A percentile compares a stretch with the other conserved stretches of the same genome.
phyloP scores from a whole-genome alignment of 2,113 vertebrate genomes.

The Psammodynastes pulverulentus region DNA sequence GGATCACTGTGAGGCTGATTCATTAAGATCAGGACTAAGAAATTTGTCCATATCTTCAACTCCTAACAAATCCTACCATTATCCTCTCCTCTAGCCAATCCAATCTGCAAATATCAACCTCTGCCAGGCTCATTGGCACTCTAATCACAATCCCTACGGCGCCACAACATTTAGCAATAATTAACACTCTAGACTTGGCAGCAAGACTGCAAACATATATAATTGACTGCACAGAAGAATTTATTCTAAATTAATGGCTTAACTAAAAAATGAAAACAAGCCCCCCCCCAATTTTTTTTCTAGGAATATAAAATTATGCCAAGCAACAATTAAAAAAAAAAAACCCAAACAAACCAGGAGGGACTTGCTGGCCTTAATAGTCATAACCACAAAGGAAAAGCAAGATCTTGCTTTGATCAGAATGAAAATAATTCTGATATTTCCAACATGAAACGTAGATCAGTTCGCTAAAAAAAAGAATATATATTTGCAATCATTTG shows the following conservation, averaged over 20 bases:
- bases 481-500: neutral
- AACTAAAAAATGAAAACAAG: neutral
- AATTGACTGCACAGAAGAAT: constrained; percentile 16
- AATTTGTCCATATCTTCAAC: neutral
- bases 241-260: constrained; percentile 20
- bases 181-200: constrained; percentile 32
- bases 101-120: neutral
- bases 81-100: neutral
- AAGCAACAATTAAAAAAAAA: neutral
- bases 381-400: neutral
- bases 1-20: neutral
- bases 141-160: constrained; percentile 13
- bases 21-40: neutral
- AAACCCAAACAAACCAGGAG: neutral
- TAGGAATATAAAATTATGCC: neutral
- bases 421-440: neutral
- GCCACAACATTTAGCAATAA: constrained; percentile 19
- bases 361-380: neutral
- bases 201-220: constrained; percentile 7
- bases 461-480: neutral
- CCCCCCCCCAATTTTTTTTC: neutral
- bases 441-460: neutral
- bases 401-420: neutral
- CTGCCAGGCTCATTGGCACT: constrained; percentile 20
- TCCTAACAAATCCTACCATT: neutral